phyloP scores from a whole-genome alignment of 2,113 vertebrate species.

The Callocephalon fimbriatum region DNA sequence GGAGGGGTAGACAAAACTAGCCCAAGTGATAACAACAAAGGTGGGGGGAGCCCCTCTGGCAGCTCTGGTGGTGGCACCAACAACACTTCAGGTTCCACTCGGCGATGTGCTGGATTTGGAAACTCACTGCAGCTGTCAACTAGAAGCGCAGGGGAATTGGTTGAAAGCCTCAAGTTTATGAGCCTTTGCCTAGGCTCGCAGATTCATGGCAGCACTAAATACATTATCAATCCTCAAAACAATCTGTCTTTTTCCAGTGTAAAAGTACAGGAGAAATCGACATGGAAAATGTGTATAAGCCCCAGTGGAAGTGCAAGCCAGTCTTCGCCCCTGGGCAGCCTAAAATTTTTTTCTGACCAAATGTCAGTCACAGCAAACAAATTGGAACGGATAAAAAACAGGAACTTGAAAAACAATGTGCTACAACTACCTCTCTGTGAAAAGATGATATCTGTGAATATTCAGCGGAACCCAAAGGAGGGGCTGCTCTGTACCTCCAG shows the following conservation, averaged over 20 bases:
- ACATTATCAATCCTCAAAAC: slow-evolving; percentile 86
- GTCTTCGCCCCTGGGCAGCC: slow-evolving; percentile 18
- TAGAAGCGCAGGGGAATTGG: slow-evolving; percentile 84
- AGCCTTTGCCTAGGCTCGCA: slow-evolving; percentile 91
- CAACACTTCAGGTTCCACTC: slow-evolving; percentile 80
- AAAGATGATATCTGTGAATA: slow-evolving; percentile 98
- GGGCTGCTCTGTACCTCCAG: slow-evolving; percentile 89
- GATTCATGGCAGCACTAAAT: slow-evolving; percentile 82
- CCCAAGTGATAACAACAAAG: slow-evolving; percentile 78
- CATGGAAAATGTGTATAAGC: slow-evolving; percentile 93
- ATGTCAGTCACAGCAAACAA: slow-evolving; percentile 78
- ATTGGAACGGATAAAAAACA: slow-evolving; percentile 84
- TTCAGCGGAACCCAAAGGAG: slow-evolving; percentile 91
- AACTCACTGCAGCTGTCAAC: slow-evolving; percentile 70
- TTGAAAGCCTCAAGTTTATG: slow-evolving; percentile 94
- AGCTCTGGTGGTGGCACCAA: slow-evolving; percentile 78
- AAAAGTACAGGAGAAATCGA: slow-evolving; percentile 90
- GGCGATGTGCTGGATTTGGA: slow-evolving; percentile 74
- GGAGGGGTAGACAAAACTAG: slow-evolving; percentile 83
- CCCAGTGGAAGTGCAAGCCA: slow-evolving; percentile 78
- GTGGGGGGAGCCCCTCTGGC: slow-evolving; percentile 83
- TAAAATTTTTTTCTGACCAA: slow-evolving; percentile 83
- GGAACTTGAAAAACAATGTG: slow-evolving; percentile 90
- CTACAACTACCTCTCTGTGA: slow-evolving; percentile 99
- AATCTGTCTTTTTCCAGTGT: slow-evolving; percentile 84